Evolutionary conservation across 2,797 vertebrate genomes (phyloP).

Genomic region (Poeciliopsis infans): DNA sequence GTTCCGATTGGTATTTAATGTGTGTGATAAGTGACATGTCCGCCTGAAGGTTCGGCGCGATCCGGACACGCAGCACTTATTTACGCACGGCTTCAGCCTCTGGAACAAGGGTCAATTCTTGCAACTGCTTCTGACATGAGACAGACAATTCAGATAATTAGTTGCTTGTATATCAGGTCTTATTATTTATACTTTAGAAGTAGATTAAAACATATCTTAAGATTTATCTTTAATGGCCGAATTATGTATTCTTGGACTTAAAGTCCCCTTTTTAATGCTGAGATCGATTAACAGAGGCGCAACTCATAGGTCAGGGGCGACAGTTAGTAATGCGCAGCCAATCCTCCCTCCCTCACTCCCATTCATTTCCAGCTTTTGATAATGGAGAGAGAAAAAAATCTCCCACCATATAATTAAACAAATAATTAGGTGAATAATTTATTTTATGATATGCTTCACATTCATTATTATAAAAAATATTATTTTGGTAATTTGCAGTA

Average conservation of each 20-base stretch:
- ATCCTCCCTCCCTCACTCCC: too few relatives aligned
- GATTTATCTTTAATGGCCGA: not conserved
- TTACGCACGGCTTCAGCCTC: conserved; percentile 56
- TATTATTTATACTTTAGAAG: not conserved
- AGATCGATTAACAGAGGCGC: not conserved
- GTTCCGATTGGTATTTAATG: conserved; percentile 9
- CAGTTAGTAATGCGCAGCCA: not conserved
- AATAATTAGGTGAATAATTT: not conserved
- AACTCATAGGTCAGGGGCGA: not conserved
- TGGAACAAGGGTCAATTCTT: conserved; percentile 20
- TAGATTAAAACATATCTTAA: not conserved
- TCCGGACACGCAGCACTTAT: conserved; percentile 39
- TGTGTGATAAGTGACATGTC: conserved; percentile 32
- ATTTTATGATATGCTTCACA: not conserved
- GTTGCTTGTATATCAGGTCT: not conserved
- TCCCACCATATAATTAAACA: not conserved
- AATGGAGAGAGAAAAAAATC: not conserved
- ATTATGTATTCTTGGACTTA: not conserved
- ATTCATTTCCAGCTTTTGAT: not conserved
- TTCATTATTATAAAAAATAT: not conserved
- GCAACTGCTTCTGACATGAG: not conserved
- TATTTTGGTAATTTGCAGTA: not conserved
- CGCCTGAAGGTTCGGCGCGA: conserved; percentile 42
- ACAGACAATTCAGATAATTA: not conserved
- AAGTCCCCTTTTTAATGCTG: not conserved